These are phyloP conservation scores for Odocoileus hemionus DNA, from an alignment of 2,113 vertebrate genomes.

Conservation along the genomic window DNA sequence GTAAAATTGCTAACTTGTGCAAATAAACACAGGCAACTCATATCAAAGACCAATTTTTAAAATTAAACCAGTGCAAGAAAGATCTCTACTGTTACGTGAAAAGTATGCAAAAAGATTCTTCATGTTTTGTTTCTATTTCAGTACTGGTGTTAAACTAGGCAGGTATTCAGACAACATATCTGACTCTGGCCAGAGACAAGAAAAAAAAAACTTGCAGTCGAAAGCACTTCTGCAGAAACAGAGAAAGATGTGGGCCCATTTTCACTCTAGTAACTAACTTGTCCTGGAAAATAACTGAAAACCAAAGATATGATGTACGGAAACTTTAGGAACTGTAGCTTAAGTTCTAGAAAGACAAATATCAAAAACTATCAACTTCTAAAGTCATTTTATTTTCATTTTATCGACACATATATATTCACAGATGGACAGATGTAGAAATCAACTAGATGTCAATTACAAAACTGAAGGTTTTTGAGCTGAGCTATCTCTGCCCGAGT, in stretches of 20 bases:
- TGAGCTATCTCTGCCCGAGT: not conserved
- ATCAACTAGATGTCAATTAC: not conserved
- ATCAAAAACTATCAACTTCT: not conserved
- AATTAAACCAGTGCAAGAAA: not conserved
- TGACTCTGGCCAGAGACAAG: not conserved
- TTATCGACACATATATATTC: not conserved
- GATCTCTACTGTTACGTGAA: not conserved
- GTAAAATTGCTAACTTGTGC: not conserved
- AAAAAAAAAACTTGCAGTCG: not conserved
- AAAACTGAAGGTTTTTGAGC: not conserved
- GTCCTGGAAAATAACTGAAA: not conserved
- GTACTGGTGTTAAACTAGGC: not conserved
- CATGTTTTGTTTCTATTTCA: not conserved
- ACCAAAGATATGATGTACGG: not conserved
- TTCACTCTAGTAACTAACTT: not conserved
- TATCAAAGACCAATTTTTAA: not conserved
- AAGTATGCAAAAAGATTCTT: rapidly evolving
- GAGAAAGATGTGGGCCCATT: not conserved
- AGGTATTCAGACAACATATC: not conserved
- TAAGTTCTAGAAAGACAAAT: not conserved
- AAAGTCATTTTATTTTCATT: not conserved
- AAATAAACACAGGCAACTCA: not conserved
- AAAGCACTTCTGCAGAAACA: not conserved
- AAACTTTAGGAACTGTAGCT: not conserved
- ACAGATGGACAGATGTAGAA: not conserved